Base-by-base conservation (phyloP, 2,888 invertebrate genomes). In the Anthophora plumipes region DNA sequence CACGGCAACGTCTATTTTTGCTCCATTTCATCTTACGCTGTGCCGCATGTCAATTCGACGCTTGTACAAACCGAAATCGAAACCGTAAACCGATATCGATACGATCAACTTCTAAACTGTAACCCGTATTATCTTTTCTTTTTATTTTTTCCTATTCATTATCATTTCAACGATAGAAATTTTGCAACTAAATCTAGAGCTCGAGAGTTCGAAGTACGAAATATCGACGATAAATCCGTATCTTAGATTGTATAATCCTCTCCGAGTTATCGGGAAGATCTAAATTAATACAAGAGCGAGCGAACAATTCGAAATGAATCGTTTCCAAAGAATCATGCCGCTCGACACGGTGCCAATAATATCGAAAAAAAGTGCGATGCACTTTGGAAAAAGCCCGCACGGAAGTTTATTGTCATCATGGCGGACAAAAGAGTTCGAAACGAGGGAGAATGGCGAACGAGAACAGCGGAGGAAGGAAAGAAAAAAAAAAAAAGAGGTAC, bases 1-100 rank as follows among this genome's bases (percentile, higher is more conserved):
- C 59, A 25, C 57, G 64, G 39, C 80, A 39, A 52, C 41, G 39
- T 20, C 70, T 81, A 77, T 68, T 74, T 77, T 68, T 74, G 64
- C 63, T 14, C 25, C 43, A 59, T 68, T 72, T 69, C 67, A 70
- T 67, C 60, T 63, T 37, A 66, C 37, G 25, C 17, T 20, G n/a
- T 31, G 37, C 9, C 22, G 22, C 14, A 54, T 55, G 54, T 50
- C 67, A 63, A 54, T 50, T 39, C 72, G 7, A 50, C 54, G 61
- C 48, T 22, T 43, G 20, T 31, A 31, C n/a, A 1, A 22, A 31
- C 11, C n/a, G 31, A 20, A 41, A 7, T 60, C 68, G 41, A 43
- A n/a, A 55, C 37, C 12, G 22, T 14, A 43, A 5, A 48, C 20
- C 17, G 31, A 12, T 12, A 22, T 25, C 52, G 22, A 39, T 54